Percentiles rank a stretch among this genome's conserved stretches.
Evolutionary conservation across 1,140 invertebrate genomes (phyloP).

Genomic region (Thalassaphorura encarpata): DNA sequence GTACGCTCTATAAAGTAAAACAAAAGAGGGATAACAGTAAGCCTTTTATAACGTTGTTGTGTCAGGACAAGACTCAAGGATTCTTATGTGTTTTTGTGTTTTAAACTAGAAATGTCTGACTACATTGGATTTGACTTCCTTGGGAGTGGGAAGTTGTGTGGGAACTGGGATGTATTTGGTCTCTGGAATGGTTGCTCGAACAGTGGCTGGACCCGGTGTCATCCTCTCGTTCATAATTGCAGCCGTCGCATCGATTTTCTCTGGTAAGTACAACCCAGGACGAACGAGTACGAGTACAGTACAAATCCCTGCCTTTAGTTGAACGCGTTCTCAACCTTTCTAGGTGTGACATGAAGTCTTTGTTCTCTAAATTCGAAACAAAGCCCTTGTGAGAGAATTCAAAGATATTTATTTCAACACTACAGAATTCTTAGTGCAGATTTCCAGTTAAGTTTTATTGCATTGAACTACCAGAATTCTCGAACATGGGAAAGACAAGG

Average conservation of each 20-base stretch:
- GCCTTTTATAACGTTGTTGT: neutral
- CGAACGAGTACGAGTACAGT: too few species aligned
- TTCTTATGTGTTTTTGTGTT: slow-evolving; percentile 12
- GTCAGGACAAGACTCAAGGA: neutral
- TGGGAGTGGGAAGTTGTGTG: slow-evolving; percentile 76
- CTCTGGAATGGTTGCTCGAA: slow-evolving; percentile 48
- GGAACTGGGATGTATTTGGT: slow-evolving; percentile 87
- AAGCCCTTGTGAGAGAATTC: too few species aligned
- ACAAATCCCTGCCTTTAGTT: too few species aligned
- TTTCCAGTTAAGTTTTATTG: too few species aligned
- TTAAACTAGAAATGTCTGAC: slow-evolving; percentile 75
- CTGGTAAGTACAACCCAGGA: slow-evolving; percentile 64
- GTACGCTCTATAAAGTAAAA: neutral
- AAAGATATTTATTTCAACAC: too few species aligned
- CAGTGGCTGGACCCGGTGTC: slow-evolving; percentile 68
- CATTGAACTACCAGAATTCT: too few species aligned
- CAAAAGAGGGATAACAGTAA: neutral
- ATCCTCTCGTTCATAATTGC: slow-evolving; percentile 81
- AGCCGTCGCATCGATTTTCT: slow-evolving; percentile 80
- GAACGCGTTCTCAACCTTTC: too few species aligned
- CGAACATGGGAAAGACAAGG: too few species aligned
- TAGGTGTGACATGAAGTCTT: too few species aligned
- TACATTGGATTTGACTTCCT: slow-evolving; percentile 74
- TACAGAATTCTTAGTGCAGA: too few species aligned
- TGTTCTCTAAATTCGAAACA: too few species aligned